phyloP scores from a whole-genome alignment of 2,888 invertebrate species.

The Torymus tubicola region DNA sequence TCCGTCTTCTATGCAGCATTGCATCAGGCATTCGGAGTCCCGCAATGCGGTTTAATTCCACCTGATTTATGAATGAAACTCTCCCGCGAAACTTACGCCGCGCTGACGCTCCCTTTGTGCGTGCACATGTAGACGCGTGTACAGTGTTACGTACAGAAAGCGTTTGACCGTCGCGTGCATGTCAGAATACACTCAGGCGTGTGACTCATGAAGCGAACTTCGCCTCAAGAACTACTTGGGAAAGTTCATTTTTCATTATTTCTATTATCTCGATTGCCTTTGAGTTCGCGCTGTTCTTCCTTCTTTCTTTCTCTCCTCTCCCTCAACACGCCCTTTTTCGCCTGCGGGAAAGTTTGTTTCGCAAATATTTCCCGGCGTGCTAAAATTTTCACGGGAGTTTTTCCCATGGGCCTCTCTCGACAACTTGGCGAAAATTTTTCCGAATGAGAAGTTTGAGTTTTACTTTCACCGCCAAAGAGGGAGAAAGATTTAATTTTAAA shows the following conservation, averaged over 20 bases:
- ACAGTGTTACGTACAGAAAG: too few species aligned
- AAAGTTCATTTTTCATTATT: conserved; percentile 56
- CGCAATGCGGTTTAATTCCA: conserved; percentile 67
- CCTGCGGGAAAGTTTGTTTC: conserved; percentile 32
- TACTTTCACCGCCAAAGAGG: too few species aligned
- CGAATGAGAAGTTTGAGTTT: too few species aligned
- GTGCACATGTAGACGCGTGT: too few species aligned
- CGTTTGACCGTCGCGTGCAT: conserved; percentile 3
- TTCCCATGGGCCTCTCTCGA: too few species aligned
- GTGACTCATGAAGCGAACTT: not conserved
- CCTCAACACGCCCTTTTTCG: not conserved
- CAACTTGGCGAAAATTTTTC: conserved; percentile 8
- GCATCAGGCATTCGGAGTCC: conserved; percentile 44
- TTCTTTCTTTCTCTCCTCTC: not conserved
- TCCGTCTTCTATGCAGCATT: not conserved
- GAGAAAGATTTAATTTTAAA: too few species aligned
- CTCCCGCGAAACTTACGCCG: conserved; percentile 29
- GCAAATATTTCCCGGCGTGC: conserved; percentile 32
- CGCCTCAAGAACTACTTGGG: too few species aligned
- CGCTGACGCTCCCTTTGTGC: too few species aligned
- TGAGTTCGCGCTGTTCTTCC: conserved; percentile 20
- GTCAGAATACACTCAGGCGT: conserved; percentile 20
- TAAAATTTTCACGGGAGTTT: conserved; percentile 12
- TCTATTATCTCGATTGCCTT: conserved; percentile 54
- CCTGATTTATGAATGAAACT: conserved; percentile 65